Base-by-base conservation (phyloP, 2,888 invertebrate species). In the Dynastes tityus region DNA sequence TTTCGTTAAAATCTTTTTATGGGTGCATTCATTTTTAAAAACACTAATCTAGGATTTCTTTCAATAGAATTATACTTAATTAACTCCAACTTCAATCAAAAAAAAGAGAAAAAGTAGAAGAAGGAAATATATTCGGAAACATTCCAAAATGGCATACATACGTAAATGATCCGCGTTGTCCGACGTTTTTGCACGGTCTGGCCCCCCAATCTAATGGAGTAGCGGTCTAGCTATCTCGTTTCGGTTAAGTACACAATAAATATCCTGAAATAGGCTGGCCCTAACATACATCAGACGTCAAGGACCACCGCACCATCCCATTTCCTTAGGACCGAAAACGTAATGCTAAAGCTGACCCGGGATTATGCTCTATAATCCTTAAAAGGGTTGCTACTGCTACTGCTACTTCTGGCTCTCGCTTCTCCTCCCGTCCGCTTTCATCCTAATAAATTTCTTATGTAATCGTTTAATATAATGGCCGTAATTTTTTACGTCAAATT, bases 201-300 rank as follows among this genome's bases (percentile, higher is more conserved):
- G 55, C 71, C 71, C 71, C 71, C 58, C 71, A 16, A 16, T 71
- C 71, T 79, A 79, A 79, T 79, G 79, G 76, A 79, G 79, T 79
- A 58, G 79, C 71, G 79, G 79, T 79, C 80, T 80, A 77, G 79
- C 78, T 84, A 86, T 86, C 85, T 87, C 87, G 88, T 87, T 88
- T 87, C 87, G 85, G 86, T 86, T 88, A 88, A 88, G 88, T 88
- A 88, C 87, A 87, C 87, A 87, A 88, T 88, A 88, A 88, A 88
- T 88, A 88, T 88, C 87, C 84, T 85, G 86, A 85, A 87, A 87
- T 87, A 86, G 87, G 85, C 84, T 84, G 83, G 86, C 85, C 86
- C 86, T 83, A 85, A 86, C 86, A 87, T 86, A 86, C 85, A 87
- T 87, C 86, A 86, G 86, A 83, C 85, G 86, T 86, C 86, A 84